phyloP scores from a whole-genome alignment of 2,888 invertebrate genomes.

The Lithodes maja region DNA sequence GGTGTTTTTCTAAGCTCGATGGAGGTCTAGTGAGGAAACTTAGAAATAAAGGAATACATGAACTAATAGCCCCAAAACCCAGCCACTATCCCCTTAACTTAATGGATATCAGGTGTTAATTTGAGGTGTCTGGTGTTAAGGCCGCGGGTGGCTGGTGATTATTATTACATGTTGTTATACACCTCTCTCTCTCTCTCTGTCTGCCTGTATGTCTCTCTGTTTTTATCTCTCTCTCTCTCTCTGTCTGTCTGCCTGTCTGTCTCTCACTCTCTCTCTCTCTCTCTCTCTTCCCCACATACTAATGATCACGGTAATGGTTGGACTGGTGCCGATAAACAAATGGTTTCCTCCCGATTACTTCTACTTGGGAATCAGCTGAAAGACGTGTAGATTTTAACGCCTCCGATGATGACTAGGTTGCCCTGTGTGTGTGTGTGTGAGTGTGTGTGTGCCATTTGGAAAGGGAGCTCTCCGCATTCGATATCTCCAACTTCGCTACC shows the following conservation, averaged over 20 bases:
- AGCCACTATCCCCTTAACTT: too few relatives aligned
- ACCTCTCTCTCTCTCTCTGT: too few relatives aligned
- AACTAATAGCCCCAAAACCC: too few relatives aligned
- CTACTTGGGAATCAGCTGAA: constrained; percentile 51
- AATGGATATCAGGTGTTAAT: too few relatives aligned
- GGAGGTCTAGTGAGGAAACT: too few relatives aligned
- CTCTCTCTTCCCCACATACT: constrained; percentile 8
- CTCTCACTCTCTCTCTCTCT: constrained; percentile 1
- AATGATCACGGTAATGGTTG: constrained; percentile 36
- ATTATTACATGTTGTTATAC: too few relatives aligned
- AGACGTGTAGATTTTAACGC: constrained; percentile 62
- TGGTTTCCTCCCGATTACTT: neutral
- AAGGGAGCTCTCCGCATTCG: constrained; percentile 40
- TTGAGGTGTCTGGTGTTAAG: too few relatives aligned
- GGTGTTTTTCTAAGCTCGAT: too few relatives aligned
- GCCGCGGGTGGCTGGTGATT: too few relatives aligned
- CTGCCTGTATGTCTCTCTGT: too few relatives aligned
- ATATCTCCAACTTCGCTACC: neutral
- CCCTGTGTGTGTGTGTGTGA: constrained; percentile 38
- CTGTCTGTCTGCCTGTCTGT: neutral
- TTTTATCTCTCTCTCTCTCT: neutral
- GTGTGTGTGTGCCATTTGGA: constrained; percentile 52
- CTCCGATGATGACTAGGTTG: constrained; percentile 46
- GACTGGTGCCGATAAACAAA: constrained; percentile 37
- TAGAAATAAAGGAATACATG: too few relatives aligned